These are phyloP conservation scores for Aix galericulata DNA, from an alignment of 2,113 vertebrate genomes.

Conservation along the genomic window DNA sequence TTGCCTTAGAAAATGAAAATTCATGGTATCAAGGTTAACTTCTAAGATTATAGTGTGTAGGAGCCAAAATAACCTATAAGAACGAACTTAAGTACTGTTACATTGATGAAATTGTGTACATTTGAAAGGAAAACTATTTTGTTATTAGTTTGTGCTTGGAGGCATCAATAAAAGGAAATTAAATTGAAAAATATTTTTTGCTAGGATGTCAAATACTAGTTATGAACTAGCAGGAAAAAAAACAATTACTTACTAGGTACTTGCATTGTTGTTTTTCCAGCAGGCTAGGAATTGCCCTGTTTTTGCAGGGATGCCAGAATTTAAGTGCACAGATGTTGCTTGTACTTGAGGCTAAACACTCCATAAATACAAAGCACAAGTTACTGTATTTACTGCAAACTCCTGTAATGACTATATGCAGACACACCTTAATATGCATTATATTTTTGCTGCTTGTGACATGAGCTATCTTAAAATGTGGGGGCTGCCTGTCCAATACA, in stretches of 20 bases:
- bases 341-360: slow-evolving; percentile 37
- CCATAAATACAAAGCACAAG: slow-evolving; percentile 26
- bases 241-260: not conserved
- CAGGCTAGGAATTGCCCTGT: not conserved
- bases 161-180: not conserved
- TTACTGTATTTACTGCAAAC: not conserved
- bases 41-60: not conserved
- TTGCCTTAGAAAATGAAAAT: not conserved
- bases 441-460: not conserved
- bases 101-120: not conserved
- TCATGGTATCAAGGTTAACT: not conserved
- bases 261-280: not conserved
- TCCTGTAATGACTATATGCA: not conserved
- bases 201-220: not conserved
- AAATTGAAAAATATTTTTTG: not conserved
- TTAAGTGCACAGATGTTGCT: slow-evolving; percentile 14
- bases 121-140: not conserved
- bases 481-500: not conserved
- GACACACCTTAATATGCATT: not conserved
- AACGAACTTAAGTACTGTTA: not conserved
- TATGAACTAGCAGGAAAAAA: not conserved
- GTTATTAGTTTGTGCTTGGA: not conserved
- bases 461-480: not conserved
- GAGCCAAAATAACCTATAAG: not conserved
- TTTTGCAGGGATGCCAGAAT: slow-evolving; percentile 34